phyloP scores from a whole-genome alignment of 2,888 invertebrate genomes.

The Meta bourneti region DNA sequence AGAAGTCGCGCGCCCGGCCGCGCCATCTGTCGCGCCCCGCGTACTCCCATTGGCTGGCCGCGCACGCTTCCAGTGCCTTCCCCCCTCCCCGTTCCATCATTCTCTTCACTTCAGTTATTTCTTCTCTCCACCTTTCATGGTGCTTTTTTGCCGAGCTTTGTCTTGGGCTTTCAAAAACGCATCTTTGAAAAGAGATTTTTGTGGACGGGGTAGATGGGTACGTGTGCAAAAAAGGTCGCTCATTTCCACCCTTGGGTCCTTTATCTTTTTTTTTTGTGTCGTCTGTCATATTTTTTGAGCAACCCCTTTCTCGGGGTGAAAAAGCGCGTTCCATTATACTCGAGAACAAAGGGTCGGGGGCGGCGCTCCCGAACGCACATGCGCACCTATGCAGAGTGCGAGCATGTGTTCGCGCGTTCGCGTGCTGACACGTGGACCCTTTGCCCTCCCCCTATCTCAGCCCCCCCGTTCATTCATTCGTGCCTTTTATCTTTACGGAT shows the following conservation, averaged over 20 bases:
- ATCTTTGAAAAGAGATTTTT: conserved; percentile 11
- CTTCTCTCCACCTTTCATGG: conserved; percentile 13
- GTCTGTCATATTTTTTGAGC: neutral
- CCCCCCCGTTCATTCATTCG: neutral
- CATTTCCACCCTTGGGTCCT: conserved; percentile 41
- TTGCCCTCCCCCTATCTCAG: neutral
- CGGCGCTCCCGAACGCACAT: neutral
- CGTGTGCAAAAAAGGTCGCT: conserved; percentile 10
- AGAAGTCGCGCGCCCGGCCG: conserved; percentile 45
- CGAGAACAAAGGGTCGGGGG: neutral
- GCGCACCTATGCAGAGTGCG: too few relatives aligned
- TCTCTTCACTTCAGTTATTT: conserved; percentile 30
- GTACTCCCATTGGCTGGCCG: conserved; percentile 34
- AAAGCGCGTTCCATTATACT: conserved; percentile 30
- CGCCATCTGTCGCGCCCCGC: conserved; percentile 53
- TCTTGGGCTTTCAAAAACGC: conserved; percentile 31
- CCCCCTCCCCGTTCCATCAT: conserved; percentile 1
- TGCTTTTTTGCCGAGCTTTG: conserved; percentile 23
- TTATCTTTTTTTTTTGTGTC: conserved; percentile 10
- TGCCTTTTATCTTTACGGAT: conserved; percentile 13
- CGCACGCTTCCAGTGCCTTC: conserved; percentile 3
- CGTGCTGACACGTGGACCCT: neutral
- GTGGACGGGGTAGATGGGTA: neutral
- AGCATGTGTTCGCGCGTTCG: neutral
- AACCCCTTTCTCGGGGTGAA: neutral